Evolutionary conservation across 2,113 vertebrate species (phyloP).

Genomic region (Myrmophylax atrothorax): DNA sequence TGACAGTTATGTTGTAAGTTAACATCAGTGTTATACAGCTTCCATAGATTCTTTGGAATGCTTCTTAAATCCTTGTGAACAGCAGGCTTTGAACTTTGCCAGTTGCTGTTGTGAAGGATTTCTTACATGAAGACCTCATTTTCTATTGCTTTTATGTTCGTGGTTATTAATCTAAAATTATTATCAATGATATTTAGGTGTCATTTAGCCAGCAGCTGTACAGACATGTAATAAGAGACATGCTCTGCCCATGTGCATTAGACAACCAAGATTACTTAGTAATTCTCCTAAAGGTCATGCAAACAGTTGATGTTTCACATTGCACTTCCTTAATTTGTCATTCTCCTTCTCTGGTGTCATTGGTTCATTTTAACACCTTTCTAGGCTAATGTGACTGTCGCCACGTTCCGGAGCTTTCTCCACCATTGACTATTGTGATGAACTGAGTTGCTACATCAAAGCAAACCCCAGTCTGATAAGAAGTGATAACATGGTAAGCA

Average conservation of each 20-base stretch:
- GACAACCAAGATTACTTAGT: not conserved
- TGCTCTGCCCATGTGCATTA: not conserved
- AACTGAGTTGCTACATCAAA: not conserved
- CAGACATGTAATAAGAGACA: not conserved
- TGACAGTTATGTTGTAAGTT: not conserved
- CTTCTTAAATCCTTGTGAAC: not conserved
- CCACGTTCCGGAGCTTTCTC: not conserved
- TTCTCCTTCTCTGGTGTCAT: not conserved
- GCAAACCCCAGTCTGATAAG: conserved; percentile 40
- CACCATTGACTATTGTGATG: not conserved
- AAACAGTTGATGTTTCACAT: not conserved
- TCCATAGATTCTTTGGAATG: not conserved
- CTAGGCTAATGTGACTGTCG: not conserved
- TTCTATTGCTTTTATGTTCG: not conserved
- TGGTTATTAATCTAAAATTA: not conserved
- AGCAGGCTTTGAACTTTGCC: not conserved
- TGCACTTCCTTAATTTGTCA: not conserved
- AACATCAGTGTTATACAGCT: not conserved
- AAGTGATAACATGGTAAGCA: not conserved
- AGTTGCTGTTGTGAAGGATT: not conserved
- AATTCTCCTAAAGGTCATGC: not conserved
- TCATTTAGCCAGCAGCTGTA: not conserved
- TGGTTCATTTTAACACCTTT: not conserved
- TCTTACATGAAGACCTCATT: not conserved
- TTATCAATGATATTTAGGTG: not conserved